Base-by-base conservation (phyloP, 2,113 vertebrate species). In the Lasiurus cinereus region DNA sequence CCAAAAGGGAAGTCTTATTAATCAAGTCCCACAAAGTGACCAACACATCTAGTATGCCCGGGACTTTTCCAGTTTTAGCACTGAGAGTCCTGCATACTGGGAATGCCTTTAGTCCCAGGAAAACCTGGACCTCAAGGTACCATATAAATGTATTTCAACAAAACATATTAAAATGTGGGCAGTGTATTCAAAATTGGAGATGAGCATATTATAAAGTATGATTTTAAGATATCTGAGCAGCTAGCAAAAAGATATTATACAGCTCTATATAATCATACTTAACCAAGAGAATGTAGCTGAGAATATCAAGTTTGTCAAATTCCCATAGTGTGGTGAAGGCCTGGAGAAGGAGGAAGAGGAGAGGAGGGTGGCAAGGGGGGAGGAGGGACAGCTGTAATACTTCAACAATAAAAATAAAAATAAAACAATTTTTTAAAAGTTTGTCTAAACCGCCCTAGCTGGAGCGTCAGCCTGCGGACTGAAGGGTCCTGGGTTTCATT, bases 181-280 rank as follows among this genome's bases (percentile, higher is more conserved):
- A 48, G 22, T 89, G 78, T 54, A 90, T 52, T 67, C 39, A 80
- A 88, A 92, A 69, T 3, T 59, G 27, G 56, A 94, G 56, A 48
- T 88, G 12, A 54, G 22, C 79, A 33, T 66, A 64, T 31, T 48
- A 83, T 59, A 46, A 84, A 88, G 29, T 59, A 72, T 13, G 29
- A 50, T n/a, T 39, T 85, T 54, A 56, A 93, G 24, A 24, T 84
- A 88, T 39, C 46, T 29, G 6, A 39, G 18, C 69, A 67, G 66
- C 72, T 62, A 87, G 12, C 79, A 92, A 94, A 83, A 90, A 29
- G 21, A 70, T 92, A 87, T 83, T 64, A 92, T 31, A 88, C 92
- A 70, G 33, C 29, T 86, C 69, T 62, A 66, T 22, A 29, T 50
- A 70, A 80, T 59, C 31, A 73, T 39, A 13, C n/a, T 83, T 88